phyloP scores from a whole-genome alignment of 2,797 vertebrate genomes.

The Vultur gryphus region DNA sequence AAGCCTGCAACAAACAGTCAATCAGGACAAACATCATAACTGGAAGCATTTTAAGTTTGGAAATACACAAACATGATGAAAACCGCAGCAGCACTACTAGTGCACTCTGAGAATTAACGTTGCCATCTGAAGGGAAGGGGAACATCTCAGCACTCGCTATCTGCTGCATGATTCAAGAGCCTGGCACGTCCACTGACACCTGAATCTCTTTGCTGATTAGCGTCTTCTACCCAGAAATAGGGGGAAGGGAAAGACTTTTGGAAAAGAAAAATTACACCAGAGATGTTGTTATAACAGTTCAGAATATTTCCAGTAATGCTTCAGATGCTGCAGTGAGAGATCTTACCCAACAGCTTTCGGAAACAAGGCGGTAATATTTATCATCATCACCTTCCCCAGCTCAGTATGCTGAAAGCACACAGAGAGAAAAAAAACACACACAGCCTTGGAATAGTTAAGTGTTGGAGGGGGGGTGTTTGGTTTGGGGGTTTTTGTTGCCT shows the following conservation, averaged over 20 bases:
- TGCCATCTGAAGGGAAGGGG: not conserved
- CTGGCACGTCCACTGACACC: not conserved
- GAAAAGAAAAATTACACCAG: not conserved
- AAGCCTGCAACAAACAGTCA: not conserved
- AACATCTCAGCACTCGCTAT: not conserved
- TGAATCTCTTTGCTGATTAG: not conserved
- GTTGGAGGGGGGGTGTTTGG: not conserved
- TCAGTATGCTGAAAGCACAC: not conserved
- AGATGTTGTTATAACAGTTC: slow-evolving; percentile 31
- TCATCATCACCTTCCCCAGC: slow-evolving; percentile 2
- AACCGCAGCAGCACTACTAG: not conserved
- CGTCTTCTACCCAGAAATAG: not conserved
- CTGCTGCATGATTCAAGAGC: not conserved
- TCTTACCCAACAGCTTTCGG: slow-evolving; percentile 9
- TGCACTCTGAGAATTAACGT: not conserved
- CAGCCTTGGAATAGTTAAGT: not conserved
- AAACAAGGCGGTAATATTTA: slow-evolving; percentile 19
- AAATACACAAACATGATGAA: not conserved
- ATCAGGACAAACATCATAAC: not conserved
- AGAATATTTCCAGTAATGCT: slow-evolving; percentile 17
- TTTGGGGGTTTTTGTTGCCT: not conserved
- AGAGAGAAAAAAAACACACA: not conserved
- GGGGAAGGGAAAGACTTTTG: not conserved
- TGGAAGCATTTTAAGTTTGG: not conserved
- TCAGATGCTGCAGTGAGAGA: slow-evolving; percentile 26